Base-by-base conservation (phyloP, 2,113 vertebrate species). In the Pelodiscus sinensis region DNA sequence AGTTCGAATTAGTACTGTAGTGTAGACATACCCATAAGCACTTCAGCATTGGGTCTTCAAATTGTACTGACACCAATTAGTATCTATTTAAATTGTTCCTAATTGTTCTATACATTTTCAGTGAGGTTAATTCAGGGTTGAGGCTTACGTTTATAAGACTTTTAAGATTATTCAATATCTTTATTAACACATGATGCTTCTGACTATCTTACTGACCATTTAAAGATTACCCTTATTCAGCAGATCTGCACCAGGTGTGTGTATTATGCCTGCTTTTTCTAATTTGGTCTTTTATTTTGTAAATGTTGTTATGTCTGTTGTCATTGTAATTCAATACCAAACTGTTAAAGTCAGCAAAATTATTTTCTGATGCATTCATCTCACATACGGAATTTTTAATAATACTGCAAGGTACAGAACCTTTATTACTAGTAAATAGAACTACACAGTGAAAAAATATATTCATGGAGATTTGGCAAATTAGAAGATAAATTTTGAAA, bases 301-400 rank as follows among this genome's bases (percentile, higher is more conserved):
- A 62, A 62, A 27, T 62, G 58, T 12, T 62, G 77, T 51, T 87
- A 65, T 31, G 38, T 62, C 58, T 83, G 92, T 94, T 87, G 82
- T 80, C 60, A 55, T 35, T 78, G 8, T 80, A 71, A 77, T 68
- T 81, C 52, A 92, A 91, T 91, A 31, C 21, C 82, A 35, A 29
- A 57, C 31, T 14, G 71, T 77, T 71, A 93, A 90, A 94, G 35
- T 58, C 89, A 89, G 79, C 58, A 62, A 9, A 56, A 68, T 78
- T 84, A 85, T 86, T 87, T n/a, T 87, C 84, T 88, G 85, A 90
- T 55, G 55, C 82, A 44, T 60, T 84, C 62, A 91, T 81, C 44
- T 44, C 62, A 87, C 68, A 44, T 75, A 90, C n/a, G 57, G 44
- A 85, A 85, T 51, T 81, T 65, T 71, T 89, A 80, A 22, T 54